Base-by-base conservation (phyloP, 2,113 vertebrate species). In the Crocuta crocuta region DNA sequence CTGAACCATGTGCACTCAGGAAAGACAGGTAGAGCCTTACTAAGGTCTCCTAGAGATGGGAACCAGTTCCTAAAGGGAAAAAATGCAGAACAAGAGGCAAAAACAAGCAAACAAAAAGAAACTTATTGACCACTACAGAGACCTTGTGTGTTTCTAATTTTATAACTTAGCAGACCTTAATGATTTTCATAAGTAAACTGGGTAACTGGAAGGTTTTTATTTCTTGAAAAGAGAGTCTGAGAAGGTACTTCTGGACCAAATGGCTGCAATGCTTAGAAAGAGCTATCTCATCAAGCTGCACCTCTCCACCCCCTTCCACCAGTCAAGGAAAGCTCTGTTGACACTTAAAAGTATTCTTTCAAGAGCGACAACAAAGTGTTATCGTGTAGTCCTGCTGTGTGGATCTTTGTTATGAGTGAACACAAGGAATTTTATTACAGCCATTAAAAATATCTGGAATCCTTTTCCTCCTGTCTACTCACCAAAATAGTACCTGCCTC, bases 151-250 rank as follows among this genome's bases (percentile, higher is more conserved):
- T 87, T 87, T 50, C 9, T 55, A 55, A 80, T 35, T 74, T 76
- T 74, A 19, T 53, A 87, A 87, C 19, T 79, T 45, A 43, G 26
- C 31, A 78, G 61, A 19, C 39, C 33, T 89, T 61, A 81, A 10
- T 89, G 43, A 76, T 66, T 95, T 95, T 66, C 61, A 10, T 35
- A 73, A 65, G 33, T 33, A n/a, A 93, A 82, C 39, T 79, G 33
- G 19, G 26, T 89, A 45, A 74, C 6, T 55, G 68, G 63, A 89
- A 45, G 35, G 58, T 73, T 28, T 53, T 0, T 26, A 26, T 68
- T 83, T 94, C n/a, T 89, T 66, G 35, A 71, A 80, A 92, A 73
- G 53, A 73, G 24, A 78, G 23, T 65, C 53, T 35, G 76, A 55
- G 43, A 86, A 35, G 45, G 78, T 33, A 23, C 31, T 76, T 95